phyloP scores from a whole-genome alignment of 2,797 vertebrate genomes.

The Tiaroga cobitis region DNA sequence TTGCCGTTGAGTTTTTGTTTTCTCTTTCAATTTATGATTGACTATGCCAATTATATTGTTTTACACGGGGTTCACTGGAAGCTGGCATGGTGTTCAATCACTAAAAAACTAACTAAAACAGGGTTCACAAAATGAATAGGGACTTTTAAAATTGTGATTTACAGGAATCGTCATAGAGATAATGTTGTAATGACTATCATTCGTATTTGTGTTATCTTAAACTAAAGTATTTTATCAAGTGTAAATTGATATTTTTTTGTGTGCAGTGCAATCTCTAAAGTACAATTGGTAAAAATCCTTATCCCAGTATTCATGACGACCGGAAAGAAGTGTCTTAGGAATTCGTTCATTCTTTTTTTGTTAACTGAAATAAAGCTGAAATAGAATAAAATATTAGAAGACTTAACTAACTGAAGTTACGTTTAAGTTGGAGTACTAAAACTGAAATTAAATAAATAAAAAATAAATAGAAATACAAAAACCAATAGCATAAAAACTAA shows the following conservation, averaged over 20 bases:
- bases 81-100: neutral
- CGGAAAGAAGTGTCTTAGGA: neutral
- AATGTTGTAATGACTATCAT: neutral
- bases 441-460: no score
- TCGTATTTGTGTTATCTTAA: neutral
- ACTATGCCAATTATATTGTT: neutral
- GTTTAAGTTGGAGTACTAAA: no score
- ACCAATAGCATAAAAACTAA: no score
- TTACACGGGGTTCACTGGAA: neutral
- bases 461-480: no score
- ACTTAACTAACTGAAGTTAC: neutral
- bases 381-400: neutral
- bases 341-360: neutral
- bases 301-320: neutral
- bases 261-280: no score
- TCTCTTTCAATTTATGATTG: slow-evolving; percentile 10
- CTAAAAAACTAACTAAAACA: neutral
- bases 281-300: neutral
- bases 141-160: neutral
- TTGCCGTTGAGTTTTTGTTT: neutral
- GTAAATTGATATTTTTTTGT: neutral
- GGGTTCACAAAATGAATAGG: neutral
- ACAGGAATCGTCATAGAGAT: neutral
- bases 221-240: no score
- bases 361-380: neutral